Percentiles rank a stretch among this genome's conserved stretches.
phyloP scores from a whole-genome alignment of 2,113 vertebrate species.

The Motacilla tschutschensis region DNA sequence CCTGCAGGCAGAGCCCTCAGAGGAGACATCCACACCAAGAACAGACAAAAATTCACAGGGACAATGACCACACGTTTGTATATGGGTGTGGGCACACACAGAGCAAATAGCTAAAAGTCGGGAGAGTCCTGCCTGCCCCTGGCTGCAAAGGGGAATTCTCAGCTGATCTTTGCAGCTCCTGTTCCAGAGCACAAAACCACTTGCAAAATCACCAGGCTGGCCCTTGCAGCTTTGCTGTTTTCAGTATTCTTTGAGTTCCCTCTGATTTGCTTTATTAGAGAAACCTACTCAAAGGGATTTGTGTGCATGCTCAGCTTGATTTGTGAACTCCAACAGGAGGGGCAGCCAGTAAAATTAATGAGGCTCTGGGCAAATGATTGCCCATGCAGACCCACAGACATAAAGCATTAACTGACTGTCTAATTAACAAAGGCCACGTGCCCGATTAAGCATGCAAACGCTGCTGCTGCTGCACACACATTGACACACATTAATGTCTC shows the following conservation, averaged over 20 bases:
- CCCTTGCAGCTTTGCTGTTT: conserved; percentile 3
- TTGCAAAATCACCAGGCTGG: conserved; percentile 7
- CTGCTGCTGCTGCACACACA: conserved; percentile 15
- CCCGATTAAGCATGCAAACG: conserved; percentile 42
- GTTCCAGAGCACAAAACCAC: neutral
- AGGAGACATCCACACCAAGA: neutral
- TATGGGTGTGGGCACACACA: neutral
- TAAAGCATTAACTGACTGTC: conserved; percentile 61
- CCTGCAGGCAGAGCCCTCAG: neutral
- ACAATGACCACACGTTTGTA: fast-evolving
- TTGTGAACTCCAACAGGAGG: conserved; percentile 67
- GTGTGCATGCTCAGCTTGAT: conserved; percentile 60
- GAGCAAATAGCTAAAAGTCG: neutral
- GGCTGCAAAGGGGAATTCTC: neutral
- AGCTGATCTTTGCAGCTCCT: neutral
- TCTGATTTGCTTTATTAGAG: conserved; percentile 52
- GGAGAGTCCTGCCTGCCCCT: neutral
- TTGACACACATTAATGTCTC: conserved; percentile 43
- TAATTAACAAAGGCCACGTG: conserved; percentile 66
- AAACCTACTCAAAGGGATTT: conserved; percentile 58
- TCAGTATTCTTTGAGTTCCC: conserved; percentile 20
- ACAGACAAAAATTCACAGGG: fast-evolving
- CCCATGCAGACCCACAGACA: conserved; percentile 56
- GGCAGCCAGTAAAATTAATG: conserved; percentile 66
- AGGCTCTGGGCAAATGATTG: conserved; percentile 63